Evolutionary conservation across 2,888 invertebrate genomes (phyloP), one percentile per base, ranked within the genome.

Genomic region (Leptodirus hochenwartii): DNA sequence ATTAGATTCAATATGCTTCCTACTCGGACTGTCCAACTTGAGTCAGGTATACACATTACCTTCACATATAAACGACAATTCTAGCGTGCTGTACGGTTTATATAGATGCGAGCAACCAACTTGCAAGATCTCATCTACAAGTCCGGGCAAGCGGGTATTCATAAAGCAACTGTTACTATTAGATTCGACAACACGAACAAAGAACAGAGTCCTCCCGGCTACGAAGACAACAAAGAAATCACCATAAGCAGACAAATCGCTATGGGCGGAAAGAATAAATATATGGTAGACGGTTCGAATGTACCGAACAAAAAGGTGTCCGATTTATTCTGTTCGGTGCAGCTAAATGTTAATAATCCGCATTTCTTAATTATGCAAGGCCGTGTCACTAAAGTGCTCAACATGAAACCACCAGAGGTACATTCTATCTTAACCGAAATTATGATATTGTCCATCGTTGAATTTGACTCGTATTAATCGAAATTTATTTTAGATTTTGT

Each of bases 341-440:
- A 95, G 50, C 62, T 98, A 22, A 99, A 99, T 49, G 90, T 99
- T 2, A 98, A 98, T 59, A 98, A 98, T 60, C 98, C 98, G 0
- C 95, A 98, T 54, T 98, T 96, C 58, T 69, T 98, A 17, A 98
- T 99, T 47, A 96, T 98, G 96, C 98, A 98, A 64, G 98, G 98
- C 0, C 70, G 91, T 39, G 93, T 98, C 41, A 96, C 96, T 2
- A 96, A 98, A 62, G 96, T 99, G 2, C 62, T 98, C 15, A 96
- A 91, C 53, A 98, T 98, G 96, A 98, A 95, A 50, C 93, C 98
- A 0, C 69, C 74, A 25, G 96, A 98, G 67, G 87, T 87, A 54
- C 47, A 38, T 29, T 17, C 29, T 14, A 26, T 8, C 22, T 11
- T 30, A 15, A 14, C 15, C 15, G 6, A 8, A 12, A 14, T 13